phyloP scores from a whole-genome alignment of 2,797 vertebrate genomes.

The Taenioides sp. region DNA sequence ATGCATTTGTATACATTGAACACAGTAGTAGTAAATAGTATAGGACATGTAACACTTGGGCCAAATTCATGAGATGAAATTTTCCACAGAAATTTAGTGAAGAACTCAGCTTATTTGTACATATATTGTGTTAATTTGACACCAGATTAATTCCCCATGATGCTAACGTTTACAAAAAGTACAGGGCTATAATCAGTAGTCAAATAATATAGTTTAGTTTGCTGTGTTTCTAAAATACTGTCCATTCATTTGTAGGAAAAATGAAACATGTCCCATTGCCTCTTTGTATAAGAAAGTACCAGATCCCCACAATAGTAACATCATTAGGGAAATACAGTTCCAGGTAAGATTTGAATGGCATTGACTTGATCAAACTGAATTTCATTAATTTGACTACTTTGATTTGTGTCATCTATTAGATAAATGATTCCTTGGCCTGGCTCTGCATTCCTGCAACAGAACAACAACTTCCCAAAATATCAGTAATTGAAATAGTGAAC shows the following conservation, averaged over 20 bases:
- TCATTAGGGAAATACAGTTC: conserved; percentile 59
- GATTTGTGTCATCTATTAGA: conserved; percentile 41
- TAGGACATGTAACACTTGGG: too few species aligned
- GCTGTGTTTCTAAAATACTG: neutral
- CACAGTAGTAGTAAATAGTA: too few species aligned
- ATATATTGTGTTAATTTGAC: too few species aligned
- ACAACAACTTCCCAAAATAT: conserved; percentile 53
- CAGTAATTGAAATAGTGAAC: conserved; percentile 68
- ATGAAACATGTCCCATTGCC: conserved; percentile 5
- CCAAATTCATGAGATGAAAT: too few species aligned
- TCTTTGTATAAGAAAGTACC: conserved; percentile 63
- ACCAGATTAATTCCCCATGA: neutral
- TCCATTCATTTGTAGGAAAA: neutral
- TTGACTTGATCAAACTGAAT: neutral
- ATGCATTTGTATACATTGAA: neutral
- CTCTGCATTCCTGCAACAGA: conserved; percentile 40
- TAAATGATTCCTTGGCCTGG: conserved; percentile 39
- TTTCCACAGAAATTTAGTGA: too few species aligned
- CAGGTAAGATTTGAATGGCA: conserved; percentile 59
- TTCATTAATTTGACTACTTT: neutral
- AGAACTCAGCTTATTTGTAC: too few species aligned
- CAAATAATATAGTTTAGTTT: neutral
- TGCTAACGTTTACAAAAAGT: neutral
- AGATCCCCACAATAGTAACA: conserved; percentile 75
- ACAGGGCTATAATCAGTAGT: neutral